These are phyloP conservation scores for Mellivora capensis DNA, from an alignment of 2,113 vertebrate genomes.

Conservation along the genomic window DNA sequence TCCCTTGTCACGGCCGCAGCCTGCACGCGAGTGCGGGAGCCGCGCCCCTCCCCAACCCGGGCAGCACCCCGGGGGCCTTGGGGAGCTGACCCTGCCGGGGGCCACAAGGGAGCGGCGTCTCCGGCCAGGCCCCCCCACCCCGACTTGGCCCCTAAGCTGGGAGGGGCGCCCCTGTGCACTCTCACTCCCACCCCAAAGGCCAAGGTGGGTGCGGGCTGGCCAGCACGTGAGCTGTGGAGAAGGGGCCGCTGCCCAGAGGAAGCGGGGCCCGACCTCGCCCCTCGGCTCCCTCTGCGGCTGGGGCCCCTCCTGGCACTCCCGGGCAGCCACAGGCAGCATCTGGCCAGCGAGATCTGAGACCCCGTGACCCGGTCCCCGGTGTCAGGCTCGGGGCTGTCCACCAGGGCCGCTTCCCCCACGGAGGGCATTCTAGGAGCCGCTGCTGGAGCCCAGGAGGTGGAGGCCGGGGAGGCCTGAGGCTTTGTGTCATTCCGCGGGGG, in stretches of 20 bases:
- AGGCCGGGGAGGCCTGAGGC: background rate
- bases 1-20: background rate
- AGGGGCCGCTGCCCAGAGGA: background rate
- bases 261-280: rapidly evolving
- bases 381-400: background rate
- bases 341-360: background rate
- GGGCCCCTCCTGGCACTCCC: rapidly evolving
- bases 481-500: background rate
- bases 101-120: background rate
- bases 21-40: too few species aligned
- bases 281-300: too few species aligned
- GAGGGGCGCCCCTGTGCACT: background rate
- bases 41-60: background rate
- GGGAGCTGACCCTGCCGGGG: too few species aligned
- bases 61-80: background rate
- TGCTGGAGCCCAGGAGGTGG: rapidly evolving
- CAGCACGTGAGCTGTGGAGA: background rate
- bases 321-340: rapidly evolving
- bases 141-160: background rate
- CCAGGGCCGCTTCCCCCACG: background rate
- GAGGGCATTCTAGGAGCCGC: background rate
- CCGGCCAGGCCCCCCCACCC: rapidly evolving
- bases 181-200: background rate
- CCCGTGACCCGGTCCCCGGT: background rate
- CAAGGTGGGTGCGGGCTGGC: rapidly evolving